Percentiles rank a stretch among this genome's conserved stretches.
Evolutionary conservation across 92 coral and sea anemone species (phyloP).

Genomic region (Phenganax subtilis): DNA sequence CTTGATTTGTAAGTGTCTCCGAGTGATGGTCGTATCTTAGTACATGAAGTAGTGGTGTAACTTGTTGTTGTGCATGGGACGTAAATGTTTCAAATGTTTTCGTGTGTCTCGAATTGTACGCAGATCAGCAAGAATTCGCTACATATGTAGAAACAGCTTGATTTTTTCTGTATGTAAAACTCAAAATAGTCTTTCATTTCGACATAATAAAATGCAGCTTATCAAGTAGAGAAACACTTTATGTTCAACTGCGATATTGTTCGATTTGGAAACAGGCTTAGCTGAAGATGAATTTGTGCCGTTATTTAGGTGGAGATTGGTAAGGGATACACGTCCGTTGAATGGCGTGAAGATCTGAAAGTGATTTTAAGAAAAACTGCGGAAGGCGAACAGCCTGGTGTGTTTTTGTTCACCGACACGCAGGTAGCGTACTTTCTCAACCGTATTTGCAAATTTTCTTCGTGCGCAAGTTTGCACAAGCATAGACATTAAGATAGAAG

Average conservation of each 20-base stretch:
- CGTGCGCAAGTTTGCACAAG: not conserved
- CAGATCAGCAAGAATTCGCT: too few species aligned
- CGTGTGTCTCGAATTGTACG: too few species aligned
- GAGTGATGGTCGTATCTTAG: not conserved
- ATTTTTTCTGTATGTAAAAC: not conserved
- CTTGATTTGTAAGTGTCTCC: not conserved
- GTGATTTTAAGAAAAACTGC: constrained; percentile 93
- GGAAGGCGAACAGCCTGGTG: constrained; percentile 94
- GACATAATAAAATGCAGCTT: too few species aligned
- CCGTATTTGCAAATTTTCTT: too few species aligned
- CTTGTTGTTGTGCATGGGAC: too few species aligned
- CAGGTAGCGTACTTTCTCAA: constrained; percentile 49
- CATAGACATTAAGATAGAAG: too few species aligned
- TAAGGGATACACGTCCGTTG: constrained; percentile 91
- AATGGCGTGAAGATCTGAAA: constrained; percentile 98
- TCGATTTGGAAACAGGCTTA: not conserved
- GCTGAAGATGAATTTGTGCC: not conserved
- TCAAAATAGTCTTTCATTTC: not conserved
- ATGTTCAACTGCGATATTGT: too few species aligned
- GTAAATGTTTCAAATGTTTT: too few species aligned
- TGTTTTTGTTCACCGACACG: constrained; percentile 76
- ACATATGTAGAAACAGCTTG: too few species aligned
- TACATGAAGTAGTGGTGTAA: too few species aligned
- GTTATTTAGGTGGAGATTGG: constrained; percentile 85
- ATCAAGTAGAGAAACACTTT: too few species aligned